Conservation (phyloP, 2,888 invertebrate genomes). For the Heliconius cydno region DNA sequence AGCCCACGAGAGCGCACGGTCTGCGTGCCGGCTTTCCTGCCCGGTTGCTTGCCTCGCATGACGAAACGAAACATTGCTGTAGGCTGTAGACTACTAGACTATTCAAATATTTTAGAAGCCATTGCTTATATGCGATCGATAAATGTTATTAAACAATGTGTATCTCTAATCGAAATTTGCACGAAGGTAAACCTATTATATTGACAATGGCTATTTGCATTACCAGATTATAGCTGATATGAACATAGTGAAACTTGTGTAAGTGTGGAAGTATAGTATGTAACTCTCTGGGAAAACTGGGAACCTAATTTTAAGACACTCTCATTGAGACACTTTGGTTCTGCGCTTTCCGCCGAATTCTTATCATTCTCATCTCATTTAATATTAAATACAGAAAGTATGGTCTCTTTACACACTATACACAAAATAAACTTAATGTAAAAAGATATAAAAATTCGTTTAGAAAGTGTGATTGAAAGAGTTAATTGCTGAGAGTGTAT, state of each 20-base stretch:
- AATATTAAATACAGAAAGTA: too few relatives aligned
- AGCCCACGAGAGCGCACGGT: too few relatives aligned
- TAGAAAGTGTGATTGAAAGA: slow-evolving; percentile 52
- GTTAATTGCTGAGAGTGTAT: slow-evolving; percentile 49
- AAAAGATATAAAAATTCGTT: slow-evolving; percentile 48
- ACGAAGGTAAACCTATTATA: slow-evolving; percentile 3
- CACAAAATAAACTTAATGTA: slow-evolving; percentile 44
- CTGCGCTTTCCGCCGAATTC: too few relatives aligned
- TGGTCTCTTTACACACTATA: background rate
- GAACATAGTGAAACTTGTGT: background rate
- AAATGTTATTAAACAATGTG: slow-evolving; percentile 21
- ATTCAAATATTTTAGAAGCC: background rate
- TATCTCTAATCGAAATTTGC: slow-evolving; percentile 26
- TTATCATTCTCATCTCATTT: too few relatives aligned
- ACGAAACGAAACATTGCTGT: too few relatives aligned
- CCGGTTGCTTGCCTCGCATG: too few relatives aligned
- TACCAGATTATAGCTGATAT: background rate
- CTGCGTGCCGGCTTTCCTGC: too few relatives aligned
- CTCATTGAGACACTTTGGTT: too few relatives aligned
- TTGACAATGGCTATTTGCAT: slow-evolving; percentile 1
- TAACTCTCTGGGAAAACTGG: background rate
- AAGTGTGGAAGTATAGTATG: background rate
- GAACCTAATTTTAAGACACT: too few relatives aligned
- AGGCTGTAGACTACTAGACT: background rate
- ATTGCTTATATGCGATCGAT: slow-evolving; percentile 8